Conservation (phyloP, 2,113 vertebrate species). For the Urocolius indicus region DNA sequence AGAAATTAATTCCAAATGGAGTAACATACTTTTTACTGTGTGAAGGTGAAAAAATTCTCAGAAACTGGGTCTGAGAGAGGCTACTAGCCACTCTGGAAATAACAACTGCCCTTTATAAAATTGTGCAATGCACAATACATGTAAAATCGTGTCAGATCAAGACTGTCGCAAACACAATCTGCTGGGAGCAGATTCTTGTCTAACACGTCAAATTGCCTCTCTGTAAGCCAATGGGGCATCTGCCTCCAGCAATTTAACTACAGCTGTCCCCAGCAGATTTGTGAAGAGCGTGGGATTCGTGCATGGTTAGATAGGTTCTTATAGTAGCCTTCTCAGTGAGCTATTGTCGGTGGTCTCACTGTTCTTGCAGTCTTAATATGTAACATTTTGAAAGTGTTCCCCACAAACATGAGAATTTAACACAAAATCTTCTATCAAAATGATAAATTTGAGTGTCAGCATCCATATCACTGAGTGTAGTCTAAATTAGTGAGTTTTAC, state of each 20-base stretch:
- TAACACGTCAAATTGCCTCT: not conserved
- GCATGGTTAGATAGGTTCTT: not conserved
- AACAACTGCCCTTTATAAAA: not conserved
- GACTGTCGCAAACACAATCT: not conserved
- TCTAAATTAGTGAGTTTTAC: not conserved
- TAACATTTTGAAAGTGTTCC: not conserved
- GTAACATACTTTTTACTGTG: not conserved
- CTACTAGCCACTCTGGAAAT: not conserved
- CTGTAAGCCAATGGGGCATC: not conserved
- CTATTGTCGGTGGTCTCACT: not conserved
- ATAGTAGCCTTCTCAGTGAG: not conserved
- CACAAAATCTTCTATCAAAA: not conserved
- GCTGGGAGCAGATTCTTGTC: not conserved
- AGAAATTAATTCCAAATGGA: slow-evolving; percentile 17
- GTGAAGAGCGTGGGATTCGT: not conserved
- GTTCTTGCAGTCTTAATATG: not conserved
- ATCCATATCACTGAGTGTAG: not conserved
- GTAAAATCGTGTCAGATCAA: not conserved
- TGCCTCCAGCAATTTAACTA: not conserved
- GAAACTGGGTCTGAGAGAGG: not conserved
- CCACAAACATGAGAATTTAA: not conserved
- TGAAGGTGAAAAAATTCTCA: not conserved
- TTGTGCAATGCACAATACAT: not conserved
- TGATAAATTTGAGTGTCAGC: not conserved
- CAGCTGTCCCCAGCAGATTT: not conserved